Evolutionary conservation across 2,888 invertebrate species (phyloP), one percentile per base, ranked within the genome.

Genomic region (Diabrotica balteata): DNA sequence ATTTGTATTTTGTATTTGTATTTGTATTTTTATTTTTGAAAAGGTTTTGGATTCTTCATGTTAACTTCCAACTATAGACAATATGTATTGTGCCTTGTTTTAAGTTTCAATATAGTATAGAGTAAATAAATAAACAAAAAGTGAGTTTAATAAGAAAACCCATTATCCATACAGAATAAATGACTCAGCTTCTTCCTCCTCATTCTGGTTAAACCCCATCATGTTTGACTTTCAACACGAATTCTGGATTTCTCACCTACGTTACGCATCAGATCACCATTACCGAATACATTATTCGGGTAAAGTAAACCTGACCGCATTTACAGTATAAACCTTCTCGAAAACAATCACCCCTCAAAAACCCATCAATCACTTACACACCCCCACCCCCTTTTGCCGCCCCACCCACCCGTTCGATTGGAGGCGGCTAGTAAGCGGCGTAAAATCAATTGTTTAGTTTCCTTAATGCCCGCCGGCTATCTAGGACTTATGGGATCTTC

Each of bases 381-480:
- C 66, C 50, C 69, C 52, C 63, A 67, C 52, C 59, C 59, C 58
- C 69, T 63, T 63, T 54, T 52, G 46, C 63, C 51, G 10, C 43
- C 22, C 44, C 57, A n/a, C 55, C 64, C 54, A 11, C 54, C 52
- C 50, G n/a, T 10, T 43, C 59, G 52, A 58, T 58, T 58, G 47
- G 58, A 64, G 58, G 58, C 44, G 57, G 44, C 44, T 9, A 49
- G 22, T 32, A 49, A 55, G 54, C 49, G 59, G 70, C 70, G 72
- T 68, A 72, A 75, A 77, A 77, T 77, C 77, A 75, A 76, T 77
- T 76, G 75, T 76, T 73, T 75, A 77, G 76, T 77, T 75, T 72
- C 75, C 73, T 73, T 75, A 76, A 75, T 76, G 71, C 72, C 75
- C 76, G 71, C 68, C 68, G 74, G 76, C 75, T 64, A 72, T 73